Evolutionary conservation across 1,140 invertebrate species (phyloP), one percentile per base, ranked within the genome.

Genomic region (Drosophila leontia): DNA sequence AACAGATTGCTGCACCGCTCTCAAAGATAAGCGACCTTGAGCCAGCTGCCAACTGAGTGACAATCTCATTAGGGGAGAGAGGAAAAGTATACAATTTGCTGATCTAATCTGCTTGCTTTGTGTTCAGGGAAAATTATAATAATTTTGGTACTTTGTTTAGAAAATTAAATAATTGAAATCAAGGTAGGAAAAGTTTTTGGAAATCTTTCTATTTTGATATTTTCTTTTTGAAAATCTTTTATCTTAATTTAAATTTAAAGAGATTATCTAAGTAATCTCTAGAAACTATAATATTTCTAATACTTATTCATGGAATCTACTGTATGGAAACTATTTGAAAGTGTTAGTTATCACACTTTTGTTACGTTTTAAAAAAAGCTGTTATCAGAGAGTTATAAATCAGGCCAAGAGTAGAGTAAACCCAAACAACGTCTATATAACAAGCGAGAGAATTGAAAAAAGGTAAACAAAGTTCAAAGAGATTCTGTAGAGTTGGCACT

Each of bases 11-110:
- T 64, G 61, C 37, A 65, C 41, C 35, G 32, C 59, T 60, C 62
- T 56, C 48, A 44, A 53, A 68, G 56, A 50, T 50, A 63, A 57
- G 55, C 65, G 75, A 78, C 75, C 75, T 78, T 78, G 75, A 78
- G 76, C 45, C 67, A 35, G 57, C 64, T 78, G 76, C 81, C 84
- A 86, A 87, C 59, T 51, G 64, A 56, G 53, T 78, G 82, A 80
- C 82, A 75, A 82, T 65, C 68, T 75, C 64, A 80, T 84, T 84
- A 84, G 42, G 53, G 37, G 67, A 70, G 63, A 35, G 62, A 41
- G n/a, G 37, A 41, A 60, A 53, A 11, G 45, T 23, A 39, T 37
- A 39, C 26, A 7, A 6, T 29, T 23, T 23, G 51, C 51, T 45
- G 56, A 59, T 57, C 55, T 42, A 41, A 57, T 23, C 13, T 5